Conservation (phyloP, 2,113 vertebrate genomes). For the Nyctibius bracteatus region DNA sequence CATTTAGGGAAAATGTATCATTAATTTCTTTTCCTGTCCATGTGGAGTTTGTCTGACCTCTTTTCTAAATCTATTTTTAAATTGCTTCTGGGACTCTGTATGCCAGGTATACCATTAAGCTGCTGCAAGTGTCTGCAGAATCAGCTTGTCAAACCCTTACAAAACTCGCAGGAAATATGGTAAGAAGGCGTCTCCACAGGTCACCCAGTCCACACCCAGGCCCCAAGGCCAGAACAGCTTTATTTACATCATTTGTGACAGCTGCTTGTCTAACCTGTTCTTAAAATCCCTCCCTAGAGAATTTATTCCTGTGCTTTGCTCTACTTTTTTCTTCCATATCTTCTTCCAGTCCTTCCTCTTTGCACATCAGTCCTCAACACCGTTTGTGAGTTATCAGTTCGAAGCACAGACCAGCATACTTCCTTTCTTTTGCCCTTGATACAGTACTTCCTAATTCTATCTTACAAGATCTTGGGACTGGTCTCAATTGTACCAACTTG, state of each 20-base stretch:
- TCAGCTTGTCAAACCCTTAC: background rate
- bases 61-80: constrained; percentile 73
- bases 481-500: background rate
- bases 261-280: background rate
- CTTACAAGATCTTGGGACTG: background rate
- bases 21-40: constrained; percentile 63
- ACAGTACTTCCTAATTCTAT: background rate
- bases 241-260: background rate
- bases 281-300: background rate
- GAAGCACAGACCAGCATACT: background rate
- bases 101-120: constrained; percentile 55
- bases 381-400: background rate
- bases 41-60: constrained; percentile 63
- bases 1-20: constrained; percentile 32
- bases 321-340: background rate
- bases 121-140: background rate
- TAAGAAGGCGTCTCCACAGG: background rate
- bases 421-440: background rate
- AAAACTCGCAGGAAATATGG: background rate
- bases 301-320: background rate
- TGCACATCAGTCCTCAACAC: background rate
- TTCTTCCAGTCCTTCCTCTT: background rate
- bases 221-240: background rate
- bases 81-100: constrained; percentile 42
- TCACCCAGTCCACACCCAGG: background rate